Percentiles rank a stretch among this genome's conserved stretches.
phyloP scores from a whole-genome alignment of 2,797 vertebrate species.

The Lepus townsendii region DNA sequence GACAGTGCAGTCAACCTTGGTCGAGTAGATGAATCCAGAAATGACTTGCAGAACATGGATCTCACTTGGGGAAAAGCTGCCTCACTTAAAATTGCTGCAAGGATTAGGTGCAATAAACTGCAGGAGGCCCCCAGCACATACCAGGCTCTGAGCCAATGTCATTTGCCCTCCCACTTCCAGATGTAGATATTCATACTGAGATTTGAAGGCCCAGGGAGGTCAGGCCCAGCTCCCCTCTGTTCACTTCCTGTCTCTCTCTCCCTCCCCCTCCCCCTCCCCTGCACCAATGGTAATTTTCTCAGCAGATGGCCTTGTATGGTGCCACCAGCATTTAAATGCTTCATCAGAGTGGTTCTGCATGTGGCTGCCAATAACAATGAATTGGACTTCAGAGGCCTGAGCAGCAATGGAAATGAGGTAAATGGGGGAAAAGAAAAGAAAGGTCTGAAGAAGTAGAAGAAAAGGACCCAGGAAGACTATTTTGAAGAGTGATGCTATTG shows the following conservation, averaged over 20 bases:
- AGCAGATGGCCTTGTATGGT: background rate
- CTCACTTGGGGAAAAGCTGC: background rate
- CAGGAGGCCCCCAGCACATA: accelerated
- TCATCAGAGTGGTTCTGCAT: background rate
- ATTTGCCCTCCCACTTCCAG: background rate
- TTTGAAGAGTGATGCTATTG: background rate
- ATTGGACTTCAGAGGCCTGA: background rate
- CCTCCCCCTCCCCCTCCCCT: background rate
- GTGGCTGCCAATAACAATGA: slow-evolving; percentile 13
- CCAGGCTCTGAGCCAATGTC: too few species aligned
- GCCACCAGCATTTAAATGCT: slow-evolving; percentile 25
- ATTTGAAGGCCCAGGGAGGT: background rate
- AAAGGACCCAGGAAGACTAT: slow-evolving; percentile 27
- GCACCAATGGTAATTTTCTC: background rate
- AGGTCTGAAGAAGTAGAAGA: slow-evolving; percentile 29
- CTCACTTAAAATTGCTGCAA: background rate
- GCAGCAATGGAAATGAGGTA: slow-evolving; percentile 32
- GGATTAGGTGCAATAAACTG: background rate
- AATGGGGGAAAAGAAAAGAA: background rate
- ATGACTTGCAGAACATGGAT: background rate
- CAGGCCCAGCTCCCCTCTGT: background rate
- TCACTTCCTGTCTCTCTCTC: background rate
- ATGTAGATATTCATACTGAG: background rate
- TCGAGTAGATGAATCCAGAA: background rate
- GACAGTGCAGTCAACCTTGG: background rate